Evolutionary conservation across 2,797 vertebrate species (phyloP).

Genomic region (Sebastolobus alascanus): DNA sequence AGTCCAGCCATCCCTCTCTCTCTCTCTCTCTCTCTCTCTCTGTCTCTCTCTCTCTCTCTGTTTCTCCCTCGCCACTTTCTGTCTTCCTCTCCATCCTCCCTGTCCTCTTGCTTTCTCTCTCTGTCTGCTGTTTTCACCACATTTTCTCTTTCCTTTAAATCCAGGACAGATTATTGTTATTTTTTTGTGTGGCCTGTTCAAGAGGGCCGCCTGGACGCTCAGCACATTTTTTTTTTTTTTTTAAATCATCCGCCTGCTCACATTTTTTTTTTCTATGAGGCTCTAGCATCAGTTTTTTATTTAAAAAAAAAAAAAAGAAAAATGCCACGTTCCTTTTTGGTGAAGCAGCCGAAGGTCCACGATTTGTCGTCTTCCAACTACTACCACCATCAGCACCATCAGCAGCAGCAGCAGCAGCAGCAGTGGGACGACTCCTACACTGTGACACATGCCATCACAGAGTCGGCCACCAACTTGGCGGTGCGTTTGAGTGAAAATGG

Average conservation of each 20-base stretch:
- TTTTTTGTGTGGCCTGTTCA: slow-evolving; percentile 46
- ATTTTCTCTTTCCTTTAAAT: slow-evolving; percentile 34
- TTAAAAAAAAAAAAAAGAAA: slow-evolving; percentile 35
- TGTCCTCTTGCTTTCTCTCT: slow-evolving; percentile 34
- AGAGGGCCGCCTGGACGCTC: slow-evolving; percentile 31
- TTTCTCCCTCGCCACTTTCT: slow-evolving; percentile 56
- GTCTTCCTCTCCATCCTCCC: slow-evolving; percentile 48
- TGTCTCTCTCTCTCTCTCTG: slow-evolving; percentile 32
- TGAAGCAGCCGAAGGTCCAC: slow-evolving; percentile 91
- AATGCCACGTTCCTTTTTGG: slow-evolving; percentile 93
- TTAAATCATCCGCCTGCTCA: neutral
- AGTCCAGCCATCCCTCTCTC: slow-evolving; percentile 52
- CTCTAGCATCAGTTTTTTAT: slow-evolving; percentile 46
- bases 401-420: slow-evolving; percentile 75
- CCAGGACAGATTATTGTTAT: slow-evolving; percentile 28
- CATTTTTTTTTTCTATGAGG: slow-evolving; percentile 55
- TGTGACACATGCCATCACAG: slow-evolving; percentile 82
- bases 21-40: slow-evolving; percentile 29
- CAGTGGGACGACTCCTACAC: slow-evolving; percentile 85
- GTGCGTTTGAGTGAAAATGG: slow-evolving; percentile 84
- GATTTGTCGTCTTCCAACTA: slow-evolving; percentile 84
- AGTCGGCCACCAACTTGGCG: slow-evolving; percentile 78
- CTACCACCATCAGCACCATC: slow-evolving; percentile 75
- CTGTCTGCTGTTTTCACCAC: slow-evolving; percentile 31
- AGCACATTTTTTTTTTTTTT: slow-evolving; percentile 13